Conservation (phyloP, 2,797 vertebrate species). For the Chrosomus eos region DNA sequence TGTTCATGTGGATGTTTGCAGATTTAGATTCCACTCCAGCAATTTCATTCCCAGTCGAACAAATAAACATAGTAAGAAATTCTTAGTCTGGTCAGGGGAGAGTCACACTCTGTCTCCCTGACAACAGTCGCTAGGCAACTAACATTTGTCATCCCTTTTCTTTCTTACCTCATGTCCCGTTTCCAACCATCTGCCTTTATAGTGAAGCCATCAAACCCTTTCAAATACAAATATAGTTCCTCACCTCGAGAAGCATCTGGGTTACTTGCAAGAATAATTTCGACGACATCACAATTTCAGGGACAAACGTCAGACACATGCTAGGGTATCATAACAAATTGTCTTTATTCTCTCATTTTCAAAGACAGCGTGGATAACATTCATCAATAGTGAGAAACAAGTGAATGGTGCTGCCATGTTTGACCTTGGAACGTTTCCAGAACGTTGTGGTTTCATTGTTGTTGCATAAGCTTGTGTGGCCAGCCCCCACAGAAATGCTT, state of each 20-base stretch:
- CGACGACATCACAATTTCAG: neutral
- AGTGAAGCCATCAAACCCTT: conserved; percentile 66
- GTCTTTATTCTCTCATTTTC: conserved; percentile 60
- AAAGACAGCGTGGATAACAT: conserved; percentile 67
- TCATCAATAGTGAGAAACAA: conserved; percentile 67
- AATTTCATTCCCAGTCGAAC: conserved; percentile 48
- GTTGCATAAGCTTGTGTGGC: conserved; percentile 65
- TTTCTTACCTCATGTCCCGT: conserved; percentile 65
- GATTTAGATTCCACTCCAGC: conserved; percentile 29
- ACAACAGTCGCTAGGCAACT: conserved; percentile 85
- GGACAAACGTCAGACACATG: conserved; percentile 15
- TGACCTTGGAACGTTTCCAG: conserved; percentile 68
- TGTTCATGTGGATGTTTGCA: conserved; percentile 36
- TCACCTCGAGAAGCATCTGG: conserved; percentile 35
- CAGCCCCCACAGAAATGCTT: conserved; percentile 67
- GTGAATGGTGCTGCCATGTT: conserved; percentile 59
- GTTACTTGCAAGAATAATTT: neutral
- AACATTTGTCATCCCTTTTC: conserved; percentile 76
- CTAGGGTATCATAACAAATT: conserved; percentile 41
- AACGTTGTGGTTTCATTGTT: conserved; percentile 58
- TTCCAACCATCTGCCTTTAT: conserved; percentile 65
- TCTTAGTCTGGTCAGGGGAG: conserved; percentile 73
- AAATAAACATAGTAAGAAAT: conserved; percentile 72
- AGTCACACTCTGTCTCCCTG: conserved; percentile 79
- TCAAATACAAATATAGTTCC: conserved; percentile 60